Base-by-base conservation (phyloP, 2,888 invertebrate species). In the Micropterix aruncella region DNA sequence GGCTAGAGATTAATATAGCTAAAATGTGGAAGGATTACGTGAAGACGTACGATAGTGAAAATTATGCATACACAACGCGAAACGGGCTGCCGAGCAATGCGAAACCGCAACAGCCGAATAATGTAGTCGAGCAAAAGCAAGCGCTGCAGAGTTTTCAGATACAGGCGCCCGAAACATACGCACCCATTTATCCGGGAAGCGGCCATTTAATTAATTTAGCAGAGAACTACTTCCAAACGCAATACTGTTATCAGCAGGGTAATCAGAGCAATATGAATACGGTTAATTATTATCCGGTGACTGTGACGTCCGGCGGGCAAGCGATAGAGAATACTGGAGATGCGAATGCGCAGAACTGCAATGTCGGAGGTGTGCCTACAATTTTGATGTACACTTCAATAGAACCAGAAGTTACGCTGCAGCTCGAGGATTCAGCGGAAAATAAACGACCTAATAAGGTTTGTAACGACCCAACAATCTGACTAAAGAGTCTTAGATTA, bases 11-110 rank as follows among this genome's bases (percentile, higher is more conserved):
- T 19, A 74, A 74, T 52, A 72, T 74, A 49, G 71, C 73, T 2
- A 73, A 73, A 56, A 73, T 74, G 71, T 73, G 73, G 70, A 73
- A 73, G 53, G 72, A 73, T 52, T 74, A 73, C 47, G 69, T 73
- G n/a, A 69, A 70, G 51, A 62, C 65, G 3, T 70, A 65, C 61
- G 73, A 74, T 52, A 72, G 73, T 36, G 67, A 70, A 19, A 73
- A 73, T 52, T 66, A 70, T 50, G 60, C 62, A 46, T 66, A 68
- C 37, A 70, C 69, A 45, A 61, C 68, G 62, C 66, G 66, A 18
- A 71, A 70, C 53, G 69, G 70, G 19, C 71, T 72, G 51, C 47
- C 44, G 39, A 44, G 44, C 16, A 2, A 27, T 17, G 19, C 39
- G 19, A 46, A 40, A 17, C 7, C 7, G 2, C 42, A 47, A 16